phyloP scores from a whole-genome alignment of 2,888 invertebrate species.

The Sericinus montela region DNA sequence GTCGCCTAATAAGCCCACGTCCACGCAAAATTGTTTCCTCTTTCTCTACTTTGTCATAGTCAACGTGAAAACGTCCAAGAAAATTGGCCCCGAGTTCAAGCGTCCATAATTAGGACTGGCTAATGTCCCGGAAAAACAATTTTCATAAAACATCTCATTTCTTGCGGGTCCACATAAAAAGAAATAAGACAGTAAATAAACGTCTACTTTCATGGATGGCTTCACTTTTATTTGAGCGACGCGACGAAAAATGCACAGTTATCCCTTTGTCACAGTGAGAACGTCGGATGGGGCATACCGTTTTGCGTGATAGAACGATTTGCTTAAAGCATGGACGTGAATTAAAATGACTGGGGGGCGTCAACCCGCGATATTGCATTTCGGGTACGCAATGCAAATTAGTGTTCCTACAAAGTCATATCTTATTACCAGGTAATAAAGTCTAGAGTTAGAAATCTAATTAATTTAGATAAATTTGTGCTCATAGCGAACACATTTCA shows the following conservation, averaged over 20 bases:
- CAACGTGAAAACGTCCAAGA: constrained; percentile 65
- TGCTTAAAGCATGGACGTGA: constrained; percentile 42
- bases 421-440: constrained; percentile 39
- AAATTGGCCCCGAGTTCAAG: constrained; percentile 62
- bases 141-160: constrained; percentile 73
- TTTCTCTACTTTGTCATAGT: constrained; percentile 65
- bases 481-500: constrained; percentile 34
- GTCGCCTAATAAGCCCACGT: constrained; percentile 53
- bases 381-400: constrained; percentile 32
- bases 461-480: constrained; percentile 32
- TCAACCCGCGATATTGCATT: constrained; percentile 42
- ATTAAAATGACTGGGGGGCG: constrained; percentile 55
- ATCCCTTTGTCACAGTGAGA: constrained; percentile 32
- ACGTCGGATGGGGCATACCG: constrained; percentile 36
- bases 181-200: constrained; percentile 71
- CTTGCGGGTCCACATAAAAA: constrained; percentile 58
- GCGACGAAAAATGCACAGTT: constrained; percentile 47
- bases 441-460: constrained; percentile 34
- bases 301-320: constrained; percentile 59
- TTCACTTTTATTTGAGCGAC: constrained; percentile 50
- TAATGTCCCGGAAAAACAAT: constrained; percentile 77
- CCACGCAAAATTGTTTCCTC: constrained; percentile 59
- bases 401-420: constrained; percentile 21
- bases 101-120: constrained; percentile 70
- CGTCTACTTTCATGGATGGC: constrained; percentile 59